Conservation (phyloP, 2,797 vertebrate genomes). For the Lepilemur septentrionalis region DNA sequence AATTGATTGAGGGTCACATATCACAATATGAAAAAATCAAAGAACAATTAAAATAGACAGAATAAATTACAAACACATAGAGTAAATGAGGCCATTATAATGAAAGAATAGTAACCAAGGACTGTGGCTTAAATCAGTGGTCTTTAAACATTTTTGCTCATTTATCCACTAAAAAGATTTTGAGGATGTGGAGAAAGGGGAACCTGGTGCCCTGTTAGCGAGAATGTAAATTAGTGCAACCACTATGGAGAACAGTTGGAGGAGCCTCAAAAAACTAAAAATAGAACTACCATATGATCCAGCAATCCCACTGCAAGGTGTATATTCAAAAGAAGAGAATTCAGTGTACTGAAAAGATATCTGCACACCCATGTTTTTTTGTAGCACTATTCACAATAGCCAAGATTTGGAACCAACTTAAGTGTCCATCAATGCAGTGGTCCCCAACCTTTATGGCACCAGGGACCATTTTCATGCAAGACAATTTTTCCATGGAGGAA, state of each 20-base stretch:
- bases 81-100: neutral
- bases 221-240: neutral
- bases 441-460: too few relatives aligned
- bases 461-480: too few relatives aligned
- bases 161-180: neutral
- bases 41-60: neutral
- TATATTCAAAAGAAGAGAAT: neutral
- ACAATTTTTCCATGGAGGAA: too few relatives aligned
- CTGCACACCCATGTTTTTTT: neutral
- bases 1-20: neutral
- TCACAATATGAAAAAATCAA: neutral
- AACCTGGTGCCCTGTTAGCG: neutral
- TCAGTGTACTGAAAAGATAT: neutral
- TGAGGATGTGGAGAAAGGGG: neutral
- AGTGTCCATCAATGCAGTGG: neutral
- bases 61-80: neutral
- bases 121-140: neutral
- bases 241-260: neutral
- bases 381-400: neutral
- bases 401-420: neutral
- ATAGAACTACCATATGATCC: neutral
- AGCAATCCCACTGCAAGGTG: neutral
- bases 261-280: neutral
- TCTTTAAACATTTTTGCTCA: neutral
- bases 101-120: neutral